Evolutionary conservation across 2,797 vertebrate genomes (phyloP).

Genomic region (Phrynocephalus vlangalii): DNA sequence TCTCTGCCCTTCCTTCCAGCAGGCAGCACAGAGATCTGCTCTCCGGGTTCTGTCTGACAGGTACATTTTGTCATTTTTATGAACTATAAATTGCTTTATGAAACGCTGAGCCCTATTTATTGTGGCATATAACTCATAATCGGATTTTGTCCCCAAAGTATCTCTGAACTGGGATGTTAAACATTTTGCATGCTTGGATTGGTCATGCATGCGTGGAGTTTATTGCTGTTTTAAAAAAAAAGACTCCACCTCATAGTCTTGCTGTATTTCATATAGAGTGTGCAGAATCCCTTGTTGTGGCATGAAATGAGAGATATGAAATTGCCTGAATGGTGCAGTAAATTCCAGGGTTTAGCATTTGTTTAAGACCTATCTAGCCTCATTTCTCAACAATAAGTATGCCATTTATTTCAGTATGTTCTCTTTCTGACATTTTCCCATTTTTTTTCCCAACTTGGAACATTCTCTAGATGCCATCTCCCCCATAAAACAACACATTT

Average conservation of each 20-base stretch:
- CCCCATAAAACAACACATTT: slow-evolving; percentile 48
- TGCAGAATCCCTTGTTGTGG: slow-evolving; percentile 78
- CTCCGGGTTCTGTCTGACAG: slow-evolving; percentile 82
- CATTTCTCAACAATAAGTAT: slow-evolving; percentile 79
- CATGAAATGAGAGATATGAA: slow-evolving; percentile 76
- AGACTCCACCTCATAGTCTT: slow-evolving; percentile 66
- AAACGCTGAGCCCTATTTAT: slow-evolving; percentile 84
- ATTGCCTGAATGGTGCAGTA: slow-evolving; percentile 74
- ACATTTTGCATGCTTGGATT: slow-evolving; percentile 82
- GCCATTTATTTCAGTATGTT: slow-evolving; percentile 74
- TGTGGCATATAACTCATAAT: slow-evolving; percentile 85
- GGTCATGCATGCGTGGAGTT: slow-evolving; percentile 81
- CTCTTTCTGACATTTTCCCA: slow-evolving; percentile 59
- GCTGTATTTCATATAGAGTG: slow-evolving; percentile 79
- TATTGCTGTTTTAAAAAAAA: slow-evolving; percentile 65
- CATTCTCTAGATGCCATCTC: slow-evolving; percentile 50
- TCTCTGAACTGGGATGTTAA: slow-evolving; percentile 81
- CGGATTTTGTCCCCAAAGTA: slow-evolving; percentile 81
- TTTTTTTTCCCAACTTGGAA: slow-evolving; percentile 52
- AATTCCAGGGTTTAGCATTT: slow-evolving; percentile 76
- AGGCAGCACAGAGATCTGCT: slow-evolving; percentile 83
- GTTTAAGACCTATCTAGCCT: slow-evolving; percentile 70
- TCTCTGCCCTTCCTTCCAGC: slow-evolving; percentile 84
- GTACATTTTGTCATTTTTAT: slow-evolving; percentile 87
- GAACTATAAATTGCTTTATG: slow-evolving; percentile 86